Base-by-base conservation (phyloP, 2,888 invertebrate genomes). In the Odiellus spinosus region DNA sequence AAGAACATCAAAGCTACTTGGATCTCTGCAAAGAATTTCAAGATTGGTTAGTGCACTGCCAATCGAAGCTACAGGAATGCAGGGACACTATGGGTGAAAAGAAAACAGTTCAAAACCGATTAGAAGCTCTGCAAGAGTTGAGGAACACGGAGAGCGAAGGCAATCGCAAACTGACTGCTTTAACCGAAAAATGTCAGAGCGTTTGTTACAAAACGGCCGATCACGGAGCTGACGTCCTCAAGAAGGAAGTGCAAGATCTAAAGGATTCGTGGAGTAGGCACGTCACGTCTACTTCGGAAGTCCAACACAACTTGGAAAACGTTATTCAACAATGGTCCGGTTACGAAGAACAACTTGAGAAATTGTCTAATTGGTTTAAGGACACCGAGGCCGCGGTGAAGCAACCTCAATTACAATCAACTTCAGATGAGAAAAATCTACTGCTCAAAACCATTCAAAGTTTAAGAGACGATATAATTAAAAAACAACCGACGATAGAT, bases 71-170 rank as follows among this genome's bases (percentile, higher is more conserved):
- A 6, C 68, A 76, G 8, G 81, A 85, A 49, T 82, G 82, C 60
- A 80, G 84, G 59, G 85, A 85, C 62, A 74, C 82, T 0, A 77
- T 75, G 32, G 91, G 91, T 1, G 88, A 88, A 63, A 83, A 83
- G 62, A 72, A 75, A 1, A 86, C 88, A 58, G 77, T 91, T 39
- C 57, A 61, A 52, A 64, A 61, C 53, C 65, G 67, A 53, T 59
- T 66, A 15, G 10, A 47, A 44, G 34, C 36, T 21, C 46, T 51
- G 2, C 48, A 66, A 64, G 51, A 72, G 75, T 36, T 76, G 79
- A 49, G 77, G 82, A 65, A 68, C 84, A 33, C 76, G 70, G 73
- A 63, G 33, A 59, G 60, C 3, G 63, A 65, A 42, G 68, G 68
- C 8, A 60, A 61, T 33, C 55, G 55, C 52, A 72, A 80, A 53